phyloP scores from a whole-genome alignment of 1,140 invertebrate species.

The Calephelis nemesis region DNA sequence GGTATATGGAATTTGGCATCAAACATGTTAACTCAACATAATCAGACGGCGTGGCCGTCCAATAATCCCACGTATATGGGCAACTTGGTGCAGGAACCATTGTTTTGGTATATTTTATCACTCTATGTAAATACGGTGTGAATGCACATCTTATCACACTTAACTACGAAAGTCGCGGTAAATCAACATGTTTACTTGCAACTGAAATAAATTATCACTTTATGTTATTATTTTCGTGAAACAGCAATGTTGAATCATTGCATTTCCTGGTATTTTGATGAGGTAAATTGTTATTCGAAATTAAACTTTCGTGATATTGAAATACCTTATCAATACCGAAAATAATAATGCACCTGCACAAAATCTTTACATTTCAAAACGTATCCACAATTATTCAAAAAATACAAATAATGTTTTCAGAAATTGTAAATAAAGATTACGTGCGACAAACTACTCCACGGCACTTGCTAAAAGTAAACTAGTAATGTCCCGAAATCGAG shows the following conservation, averaged over 20 bases:
- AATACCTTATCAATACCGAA: slow-evolving; percentile 59
- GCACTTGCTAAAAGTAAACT: background rate
- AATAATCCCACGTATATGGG: slow-evolving; percentile 82
- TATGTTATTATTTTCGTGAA: slow-evolving; percentile 57
- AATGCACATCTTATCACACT: slow-evolving; percentile 62
- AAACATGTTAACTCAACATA: slow-evolving; percentile 88
- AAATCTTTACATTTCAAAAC: slow-evolving; percentile 56
- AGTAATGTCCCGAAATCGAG: background rate
- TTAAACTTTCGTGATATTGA: slow-evolving; percentile 66
- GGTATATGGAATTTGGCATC: slow-evolving; percentile 91
- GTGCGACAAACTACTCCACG: slow-evolving; percentile 64
- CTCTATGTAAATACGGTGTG: slow-evolving; percentile 53
- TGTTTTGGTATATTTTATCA: slow-evolving; percentile 63
- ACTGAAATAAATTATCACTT: slow-evolving; percentile 62
- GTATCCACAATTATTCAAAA: slow-evolving; percentile 38
- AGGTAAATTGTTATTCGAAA: slow-evolving; percentile 73
- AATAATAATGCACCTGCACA: slow-evolving; percentile 50
- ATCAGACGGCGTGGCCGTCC: slow-evolving; percentile 81
- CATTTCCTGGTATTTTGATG: slow-evolving; percentile 79
- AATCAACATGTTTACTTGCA: slow-evolving; percentile 48
- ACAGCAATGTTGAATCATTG: slow-evolving; percentile 74
- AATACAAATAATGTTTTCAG: slow-evolving; percentile 49
- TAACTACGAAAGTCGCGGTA: slow-evolving; percentile 50
- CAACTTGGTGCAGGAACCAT: slow-evolving; percentile 84
- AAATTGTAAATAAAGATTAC: slow-evolving; percentile 77